Evolutionary conservation across 2,113 vertebrate genomes (phyloP), one percentile per base, ranked within the genome.

Genomic region (Ptilonorhynchus violaceus): DNA sequence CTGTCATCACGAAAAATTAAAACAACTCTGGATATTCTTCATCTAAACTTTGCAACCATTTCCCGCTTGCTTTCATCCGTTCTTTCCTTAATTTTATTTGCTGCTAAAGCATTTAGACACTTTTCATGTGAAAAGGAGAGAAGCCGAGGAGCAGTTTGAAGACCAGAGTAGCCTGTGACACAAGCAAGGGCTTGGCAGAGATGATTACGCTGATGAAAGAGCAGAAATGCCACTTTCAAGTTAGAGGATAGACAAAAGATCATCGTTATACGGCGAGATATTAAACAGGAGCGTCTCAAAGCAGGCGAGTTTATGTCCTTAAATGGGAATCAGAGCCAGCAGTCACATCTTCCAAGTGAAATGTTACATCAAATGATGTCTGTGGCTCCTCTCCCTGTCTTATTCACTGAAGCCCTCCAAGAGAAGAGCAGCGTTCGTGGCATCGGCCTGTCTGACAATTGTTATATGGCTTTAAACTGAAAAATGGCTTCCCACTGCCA

Each of bases 191-290:
- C 68, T 89, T 74, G 67, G 89, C 52, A 77, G 90, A 70, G 95
- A 94, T 67, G 77, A 93, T 94, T 70, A 92, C 47, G 37, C 93
- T 96, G 93, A 95, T 93, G 93, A 96, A 96, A 97, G 93, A 95
- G 64, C 93, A 67, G 82, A 95, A 97, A 96, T 81, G 92, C 87
- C 79, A 70, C 93, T 92, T 97, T 75, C 93, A 88, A 89, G 91
- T 88, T 69, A 95, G 73, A 31, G n/a, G 74, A 62, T 33, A 87
- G 95, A 85, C 96, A 81, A 93, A 88, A 96, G 94, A 90, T 95
- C 92, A 46, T 93, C 89, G 42, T 97, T 85, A 73, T 37, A 9
- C 47, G 50, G 84, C 10, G 1, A 62, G 85, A 85, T 74, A 70
- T 85, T 85, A 95, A 92, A 89, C 11, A n/a, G 92, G 88, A 95